Base-by-base conservation (phyloP, 2,113 vertebrate species). In the Peucedramus taeniatus region DNA sequence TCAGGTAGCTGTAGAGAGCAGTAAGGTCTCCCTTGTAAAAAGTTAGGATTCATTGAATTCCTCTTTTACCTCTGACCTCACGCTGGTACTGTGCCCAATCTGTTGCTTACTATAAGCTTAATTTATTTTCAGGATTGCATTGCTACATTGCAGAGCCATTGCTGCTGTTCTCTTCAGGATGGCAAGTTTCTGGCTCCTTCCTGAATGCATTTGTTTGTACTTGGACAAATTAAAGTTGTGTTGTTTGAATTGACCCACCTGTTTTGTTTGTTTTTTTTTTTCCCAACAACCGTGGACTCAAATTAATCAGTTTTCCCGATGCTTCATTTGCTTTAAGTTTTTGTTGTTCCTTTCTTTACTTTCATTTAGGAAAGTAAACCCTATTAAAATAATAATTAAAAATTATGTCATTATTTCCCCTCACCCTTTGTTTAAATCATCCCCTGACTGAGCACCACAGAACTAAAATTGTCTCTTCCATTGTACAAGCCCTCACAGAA, bases 381-480 rank as follows among this genome's bases (percentile, higher is more conserved):
- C 13, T 6, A 26, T 40, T 70, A 47, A n/a, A n/a, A n/a, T n/a
- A n/a, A n/a, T n/a, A n/a, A n/a, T n/a, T n/a, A n/a, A 69, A 82
- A 91, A 59, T 33, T 9, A 22, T 20, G 13, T 70, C 12, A 33
- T 50, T 4, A 4, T 39, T 37, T 35, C 2, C 14, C 19, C 3
- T 0, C 1, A 3, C 1, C 2, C 2, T 6, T 13, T 22, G 7
- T 31, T 68, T 65, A 11, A 49, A 33, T 80, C 24, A 5, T 9
- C 65, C 6, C 30, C 24, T 59, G 30, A 59, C 11, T 61, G 35
- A 68, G 4, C 0, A 1, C 15, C 33, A 40, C 3, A 4, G 9
- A 50, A 30, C 27, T 64, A 13, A 80, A 78, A 44, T 22, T 57
- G 20, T 59, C 4, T 30, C 18, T 64, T 15, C 23, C 19, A 79